A percentile compares a stretch with the other conserved stretches of the same genome.
These are phyloP conservation scores for Hirtodrosophila confusa DNA, from an alignment of 2,888 invertebrate species.

Conservation along the genomic window DNA sequence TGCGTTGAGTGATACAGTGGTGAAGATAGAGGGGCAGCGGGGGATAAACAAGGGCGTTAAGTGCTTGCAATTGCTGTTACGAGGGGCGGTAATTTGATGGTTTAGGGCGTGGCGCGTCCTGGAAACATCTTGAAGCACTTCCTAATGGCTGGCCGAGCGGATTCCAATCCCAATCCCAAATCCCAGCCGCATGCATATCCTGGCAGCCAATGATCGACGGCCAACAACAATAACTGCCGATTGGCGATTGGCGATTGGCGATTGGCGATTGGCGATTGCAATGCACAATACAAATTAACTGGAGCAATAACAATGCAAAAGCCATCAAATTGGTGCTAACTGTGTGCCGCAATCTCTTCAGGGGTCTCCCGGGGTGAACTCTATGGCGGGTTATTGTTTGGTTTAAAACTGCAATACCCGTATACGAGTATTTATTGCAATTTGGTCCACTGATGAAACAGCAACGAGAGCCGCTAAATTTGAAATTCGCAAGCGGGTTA, in stretches of 20 bases:
- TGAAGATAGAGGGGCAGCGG: not conserved
- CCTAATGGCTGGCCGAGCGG: slow-evolving; percentile 15
- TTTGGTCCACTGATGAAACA: slow-evolving; percentile 45
- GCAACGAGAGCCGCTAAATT: slow-evolving; percentile 23
- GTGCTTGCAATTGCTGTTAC: slow-evolving; percentile 40
- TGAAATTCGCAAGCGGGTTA: slow-evolving; percentile 34
- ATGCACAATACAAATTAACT: slow-evolving; percentile 69
- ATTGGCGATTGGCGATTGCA: slow-evolving; percentile 25
- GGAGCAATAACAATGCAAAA: slow-evolving; percentile 68
- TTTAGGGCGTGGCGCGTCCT: not conserved
- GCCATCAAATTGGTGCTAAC: slow-evolving; percentile 73
- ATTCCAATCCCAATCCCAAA: too few species aligned
- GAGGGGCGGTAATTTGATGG: slow-evolving; percentile 19
- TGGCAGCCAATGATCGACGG: slow-evolving; percentile 11
- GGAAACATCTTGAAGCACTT: slow-evolving; percentile 24
- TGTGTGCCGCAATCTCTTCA: slow-evolving; percentile 55
- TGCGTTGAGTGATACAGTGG: slow-evolving; percentile 21
- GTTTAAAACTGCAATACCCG: slow-evolving; percentile 16
- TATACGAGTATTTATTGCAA: slow-evolving; percentile 50
- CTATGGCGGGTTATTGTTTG: slow-evolving; percentile 34
- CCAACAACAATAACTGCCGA: slow-evolving; percentile 31
- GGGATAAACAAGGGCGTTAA: slow-evolving; percentile 10
- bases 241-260: slow-evolving; percentile 23
- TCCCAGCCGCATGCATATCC: not conserved
- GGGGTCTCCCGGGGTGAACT: slow-evolving; percentile 28